These are phyloP conservation scores for Apis florea DNA, from an alignment of 1,140 invertebrate species.

Conservation along the genomic window DNA sequence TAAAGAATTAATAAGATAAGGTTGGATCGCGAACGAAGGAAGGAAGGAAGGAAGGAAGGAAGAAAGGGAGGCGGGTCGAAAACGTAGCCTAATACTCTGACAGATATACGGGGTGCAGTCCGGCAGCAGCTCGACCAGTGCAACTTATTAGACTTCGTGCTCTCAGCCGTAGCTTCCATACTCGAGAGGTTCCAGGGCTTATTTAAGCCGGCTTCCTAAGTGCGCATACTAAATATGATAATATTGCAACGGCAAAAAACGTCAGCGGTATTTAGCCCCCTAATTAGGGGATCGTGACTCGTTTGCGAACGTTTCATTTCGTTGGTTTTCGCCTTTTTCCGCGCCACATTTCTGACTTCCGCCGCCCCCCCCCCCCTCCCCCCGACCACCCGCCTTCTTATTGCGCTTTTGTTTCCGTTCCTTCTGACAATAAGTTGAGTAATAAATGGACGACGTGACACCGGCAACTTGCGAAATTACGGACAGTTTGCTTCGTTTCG, in stretches of 20 bases:
- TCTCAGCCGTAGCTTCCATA: conserved; percentile 67
- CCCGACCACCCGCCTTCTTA: conserved; percentile 51
- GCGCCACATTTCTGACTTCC: conserved; percentile 27
- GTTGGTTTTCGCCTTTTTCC: conserved; percentile 67
- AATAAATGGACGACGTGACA: conserved; percentile 63
- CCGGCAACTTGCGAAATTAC: conserved; percentile 44
- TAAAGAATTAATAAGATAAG: too few species aligned
- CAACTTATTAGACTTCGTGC: conserved; percentile 79
- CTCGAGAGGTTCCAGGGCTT: conserved; percentile 73
- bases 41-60: conserved; percentile 1
- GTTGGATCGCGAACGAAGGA: not conserved
- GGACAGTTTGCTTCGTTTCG: conserved; percentile 36
- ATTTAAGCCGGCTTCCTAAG: conserved; percentile 80
- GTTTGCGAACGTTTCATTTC: conserved; percentile 79
- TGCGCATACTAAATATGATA: conserved; percentile 81
- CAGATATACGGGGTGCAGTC: conserved; percentile 74
- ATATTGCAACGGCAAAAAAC: conserved; percentile 80
- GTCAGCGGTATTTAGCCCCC: conserved; percentile 80
- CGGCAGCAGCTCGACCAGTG: conserved; percentile 71
- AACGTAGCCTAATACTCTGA: conserved; percentile 60
- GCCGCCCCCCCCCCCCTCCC: too few species aligned
- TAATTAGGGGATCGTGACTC: conserved; percentile 81
- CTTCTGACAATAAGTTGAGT: conserved; percentile 65
- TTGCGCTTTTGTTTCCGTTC: conserved; percentile 70
- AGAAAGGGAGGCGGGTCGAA: conserved; percentile 1